Conservation (phyloP, 2,888 invertebrate species). For the Parthenolecanium corni region DNA sequence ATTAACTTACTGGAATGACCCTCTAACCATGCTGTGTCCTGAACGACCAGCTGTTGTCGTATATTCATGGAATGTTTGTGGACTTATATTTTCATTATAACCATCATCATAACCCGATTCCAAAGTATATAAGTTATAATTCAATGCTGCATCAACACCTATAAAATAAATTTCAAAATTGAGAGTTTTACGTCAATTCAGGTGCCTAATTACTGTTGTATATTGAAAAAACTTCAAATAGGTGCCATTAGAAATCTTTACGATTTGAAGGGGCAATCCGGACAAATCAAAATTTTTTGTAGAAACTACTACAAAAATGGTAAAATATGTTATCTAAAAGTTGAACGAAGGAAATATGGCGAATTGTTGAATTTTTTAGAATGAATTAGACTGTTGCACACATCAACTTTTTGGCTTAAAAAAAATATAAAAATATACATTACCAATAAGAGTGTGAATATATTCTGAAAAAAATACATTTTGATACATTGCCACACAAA, state of each 20-base stretch:
- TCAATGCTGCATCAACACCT: not conserved
- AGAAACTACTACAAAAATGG: no score
- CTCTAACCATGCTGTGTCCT: slow-evolving; percentile 61
- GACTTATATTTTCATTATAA: slow-evolving; percentile 72
- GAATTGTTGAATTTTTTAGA: no score
- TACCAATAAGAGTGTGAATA: slow-evolving; percentile 45
- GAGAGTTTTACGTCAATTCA: not conserved
- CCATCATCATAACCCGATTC: slow-evolving; percentile 64
- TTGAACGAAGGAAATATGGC: no score
- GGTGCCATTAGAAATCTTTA: no score
- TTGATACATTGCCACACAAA: slow-evolving; percentile 61
- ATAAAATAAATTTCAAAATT: not conserved
- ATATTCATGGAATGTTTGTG: slow-evolving; percentile 76
- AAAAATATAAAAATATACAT: no score
- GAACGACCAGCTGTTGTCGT: slow-evolving; percentile 86
- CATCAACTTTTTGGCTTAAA: no score
- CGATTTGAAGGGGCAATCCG: not conserved
- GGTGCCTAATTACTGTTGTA: not conserved
- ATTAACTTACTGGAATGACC: not conserved
- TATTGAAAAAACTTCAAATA: not conserved
- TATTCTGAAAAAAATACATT: slow-evolving; percentile 68
- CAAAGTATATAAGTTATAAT: slow-evolving; percentile 1
- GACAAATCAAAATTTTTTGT: no score
- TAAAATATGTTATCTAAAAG: no score
- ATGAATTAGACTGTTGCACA: no score